Evolutionary conservation across 2,113 vertebrate species (phyloP), one percentile per base, ranked within the genome.

Genomic region (Calyptomena viridis): DNA sequence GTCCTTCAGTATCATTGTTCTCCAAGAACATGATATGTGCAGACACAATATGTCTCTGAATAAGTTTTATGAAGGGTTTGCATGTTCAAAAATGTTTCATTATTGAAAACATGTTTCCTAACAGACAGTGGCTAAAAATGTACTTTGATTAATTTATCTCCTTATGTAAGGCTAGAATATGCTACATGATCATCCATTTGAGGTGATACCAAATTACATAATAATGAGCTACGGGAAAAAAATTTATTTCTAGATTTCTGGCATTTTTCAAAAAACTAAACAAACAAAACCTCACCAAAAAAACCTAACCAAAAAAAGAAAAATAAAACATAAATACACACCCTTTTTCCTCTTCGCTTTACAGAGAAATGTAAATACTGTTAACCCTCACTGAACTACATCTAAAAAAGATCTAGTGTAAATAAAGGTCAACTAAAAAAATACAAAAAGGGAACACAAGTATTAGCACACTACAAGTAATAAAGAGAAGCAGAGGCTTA

Each of bases 381-480:
- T 83, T 83, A 92, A 67, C 27, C 50, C 84, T 47, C 68, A 95
- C 39, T 83, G 55, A 96, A 94, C 62, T 90, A 64, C 44, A 96
- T 62, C 23, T 59, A 59, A 81, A 95, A 95, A 88, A 71, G 21
- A 27, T 0, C 49, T 47, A 68, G 31, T 69, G 63, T 52, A 79
- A 74, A 84, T 40, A 91, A 90, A 89, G 14, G 42, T 53, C 59
- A 87, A 16, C 35, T 31, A 28, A 71, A 79, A 81, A 64, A 46
- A 62, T 58, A 8, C 30, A 55, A 37, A 56, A 63, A 91, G 31
- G 5, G 28, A 95, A 77, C 11, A 79, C 11, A 83, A 84, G 31
- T 18, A 35, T 73, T 63, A 72, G 13, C 17, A 90, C 21, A 10
- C 8, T 49, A 73, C 13, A 78, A 63, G n/a, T 39, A 88, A 84